Evolutionary conservation across 2,113 vertebrate genomes (phyloP).

Genomic region (Coracopsis vasa): DNA sequence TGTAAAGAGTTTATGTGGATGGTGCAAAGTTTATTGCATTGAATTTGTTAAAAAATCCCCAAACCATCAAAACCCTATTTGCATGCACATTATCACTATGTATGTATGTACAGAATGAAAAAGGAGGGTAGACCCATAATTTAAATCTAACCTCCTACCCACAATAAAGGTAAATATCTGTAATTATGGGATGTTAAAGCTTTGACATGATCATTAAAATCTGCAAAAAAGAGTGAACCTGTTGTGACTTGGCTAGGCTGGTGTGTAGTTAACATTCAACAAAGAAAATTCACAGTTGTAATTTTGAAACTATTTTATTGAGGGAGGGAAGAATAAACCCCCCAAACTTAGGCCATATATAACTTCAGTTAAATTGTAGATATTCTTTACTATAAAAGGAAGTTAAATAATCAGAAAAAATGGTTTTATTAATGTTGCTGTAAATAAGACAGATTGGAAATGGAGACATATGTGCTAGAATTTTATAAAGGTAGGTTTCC

Average conservation of each 20-base stretch:
- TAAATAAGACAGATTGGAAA: not conserved
- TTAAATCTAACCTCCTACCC: conserved; percentile 16
- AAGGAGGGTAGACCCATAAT: not conserved
- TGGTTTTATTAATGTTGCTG: not conserved
- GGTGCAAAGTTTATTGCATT: not conserved
- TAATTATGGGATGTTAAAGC: conserved; percentile 27
- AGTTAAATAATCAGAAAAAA: not conserved
- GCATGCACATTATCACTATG: not conserved
- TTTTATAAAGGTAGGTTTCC: not conserved
- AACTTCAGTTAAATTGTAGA: not conserved
- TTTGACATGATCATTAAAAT: conserved; percentile 26
- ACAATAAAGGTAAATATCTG: not conserved
- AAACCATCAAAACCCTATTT: not conserved
- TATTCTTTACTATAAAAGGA: not conserved
- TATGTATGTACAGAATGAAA: not conserved
- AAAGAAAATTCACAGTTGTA: not conserved
- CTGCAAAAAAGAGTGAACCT: not conserved
- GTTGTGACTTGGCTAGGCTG: not conserved
- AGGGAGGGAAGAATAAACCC: too few species aligned
- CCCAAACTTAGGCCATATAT: not conserved
- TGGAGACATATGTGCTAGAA: not conserved
- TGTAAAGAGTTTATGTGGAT: not conserved
- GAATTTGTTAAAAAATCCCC: not conserved
- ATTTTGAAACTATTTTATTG: not conserved
- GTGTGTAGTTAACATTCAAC: conserved; percentile 27